These are phyloP conservation scores for Ferrisia virgata DNA, from an alignment of 2,888 invertebrate genomes.

Conservation along the genomic window DNA sequence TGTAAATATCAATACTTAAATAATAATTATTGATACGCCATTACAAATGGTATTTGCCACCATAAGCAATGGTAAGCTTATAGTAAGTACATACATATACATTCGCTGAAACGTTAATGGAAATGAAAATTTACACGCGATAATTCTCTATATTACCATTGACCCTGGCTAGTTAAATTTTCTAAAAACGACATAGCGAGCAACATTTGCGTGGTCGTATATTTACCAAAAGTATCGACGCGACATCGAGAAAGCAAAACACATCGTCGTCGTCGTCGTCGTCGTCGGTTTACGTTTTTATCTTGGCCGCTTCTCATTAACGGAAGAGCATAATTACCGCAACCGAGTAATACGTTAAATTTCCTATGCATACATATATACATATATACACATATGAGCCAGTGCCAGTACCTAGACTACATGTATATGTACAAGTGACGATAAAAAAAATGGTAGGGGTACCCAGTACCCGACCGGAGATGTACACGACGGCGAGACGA, in stretches of 20 bases:
- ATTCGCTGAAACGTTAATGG: background rate
- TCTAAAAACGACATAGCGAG: background rate
- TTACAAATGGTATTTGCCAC: background rate
- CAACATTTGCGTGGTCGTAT: background rate
- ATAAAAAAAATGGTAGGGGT: slow-evolving; percentile 38
- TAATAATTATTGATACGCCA: background rate
- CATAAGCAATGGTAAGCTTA: too few species aligned
- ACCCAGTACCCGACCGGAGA: slow-evolving; percentile 37
- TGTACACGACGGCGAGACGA: background rate
- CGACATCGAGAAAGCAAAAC: background rate
- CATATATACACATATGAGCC: too few species aligned
- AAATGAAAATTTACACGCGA: background rate
- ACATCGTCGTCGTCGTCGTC: background rate
- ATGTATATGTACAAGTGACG: background rate
- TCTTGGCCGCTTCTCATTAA: background rate
- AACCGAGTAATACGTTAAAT: background rate
- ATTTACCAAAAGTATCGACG: background rate
- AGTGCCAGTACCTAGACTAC: background rate
- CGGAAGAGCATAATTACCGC: background rate
- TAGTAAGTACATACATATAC: too few species aligned
- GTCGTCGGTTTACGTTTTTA: background rate
- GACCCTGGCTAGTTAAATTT: background rate
- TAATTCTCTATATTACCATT: background rate
- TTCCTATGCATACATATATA: background rate
- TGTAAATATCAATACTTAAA: background rate